Evolutionary conservation across 2,888 invertebrate species (phyloP), one percentile per base, ranked within the genome.

Genomic region (Apoderus coryli): DNA sequence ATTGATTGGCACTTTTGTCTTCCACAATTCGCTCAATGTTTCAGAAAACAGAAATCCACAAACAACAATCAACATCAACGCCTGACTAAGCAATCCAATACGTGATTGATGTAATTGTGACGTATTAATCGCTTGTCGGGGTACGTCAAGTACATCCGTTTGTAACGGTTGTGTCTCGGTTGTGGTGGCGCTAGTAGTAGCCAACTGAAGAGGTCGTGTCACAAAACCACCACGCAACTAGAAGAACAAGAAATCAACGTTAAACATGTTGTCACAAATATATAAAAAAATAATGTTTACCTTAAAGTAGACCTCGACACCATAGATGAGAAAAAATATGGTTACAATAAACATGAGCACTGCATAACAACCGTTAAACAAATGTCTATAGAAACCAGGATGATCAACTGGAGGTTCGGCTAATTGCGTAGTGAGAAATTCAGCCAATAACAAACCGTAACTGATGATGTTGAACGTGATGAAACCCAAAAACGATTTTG

Each of bases 221-320:
- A 88, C 64, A 56, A 86, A 88, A 44, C 85, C 85, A 14, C 86
- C 88, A 34, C 85, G 78, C 31, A 59, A 85, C 69, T 76, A 72
- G 4, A 3, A 19, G n/a, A 7, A 19, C 19, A 7, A 19, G 19
- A 19, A n/a, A n/a, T n/a, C n/a, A n/a, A n/a, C 7, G 9, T 29
- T n/a, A 27, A 4, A 12, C 10, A 12, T 10, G 10, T 16, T 27
- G n/a, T n/a, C n/a, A n/a, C n/a, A n/a, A n/a, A n/a, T n/a, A n/a
- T n/a, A n/a, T n/a, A n/a, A n/a, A n/a, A n/a, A n/a, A n/a, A n/a
- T n/a, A n/a, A 10, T 15, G 43, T 58, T 59, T 55, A 84, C 82
- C 73, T 89, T 90, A 53, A 92, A 89, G 59, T 76, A 92, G 5
- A 92, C 89, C 61, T 90, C 89, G 11, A 90, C 82, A 27, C 92